Evolutionary conservation across 2,113 vertebrate genomes (phyloP).

Genomic region (Sphyrna mokarran): DNA sequence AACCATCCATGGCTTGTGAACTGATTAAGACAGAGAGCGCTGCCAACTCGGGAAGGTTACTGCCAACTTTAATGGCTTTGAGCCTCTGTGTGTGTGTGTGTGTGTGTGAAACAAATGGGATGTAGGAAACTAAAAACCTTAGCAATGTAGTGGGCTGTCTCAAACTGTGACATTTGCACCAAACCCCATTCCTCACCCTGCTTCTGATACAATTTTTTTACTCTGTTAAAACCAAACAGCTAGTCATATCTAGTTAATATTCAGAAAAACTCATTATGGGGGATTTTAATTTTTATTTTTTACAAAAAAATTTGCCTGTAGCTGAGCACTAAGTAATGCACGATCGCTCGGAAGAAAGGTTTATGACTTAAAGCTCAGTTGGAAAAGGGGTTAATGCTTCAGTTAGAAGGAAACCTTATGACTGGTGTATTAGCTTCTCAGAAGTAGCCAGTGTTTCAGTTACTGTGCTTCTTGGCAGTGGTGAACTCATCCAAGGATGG

Average conservation of each 20-base stretch:
- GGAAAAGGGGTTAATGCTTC: slow-evolving; percentile 1
- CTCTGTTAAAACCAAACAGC: not conserved
- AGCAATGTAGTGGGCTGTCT: not conserved
- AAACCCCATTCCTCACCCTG: not conserved
- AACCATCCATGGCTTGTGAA: slow-evolving; percentile 36
- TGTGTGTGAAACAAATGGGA: slow-evolving; percentile 21
- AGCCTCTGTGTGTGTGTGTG: not conserved
- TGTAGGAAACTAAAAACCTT: not conserved
- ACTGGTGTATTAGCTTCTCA: not conserved
- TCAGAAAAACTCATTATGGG: not conserved
- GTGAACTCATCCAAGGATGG: not conserved
- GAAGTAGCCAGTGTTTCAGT: not conserved
- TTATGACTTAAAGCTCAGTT: not conserved
- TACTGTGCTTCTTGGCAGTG: not conserved
- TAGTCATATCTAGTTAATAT: not conserved
- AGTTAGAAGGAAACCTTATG: slow-evolving; percentile 15
- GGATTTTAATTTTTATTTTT: not conserved
- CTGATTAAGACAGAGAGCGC: slow-evolving; percentile 4
- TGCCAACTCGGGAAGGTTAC: not conserved
- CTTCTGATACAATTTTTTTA: not conserved
- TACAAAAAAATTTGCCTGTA: not conserved
- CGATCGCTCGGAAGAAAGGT: not conserved
- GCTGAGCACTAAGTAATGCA: not conserved
- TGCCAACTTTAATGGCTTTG: slow-evolving; percentile 20
- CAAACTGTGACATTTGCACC: not conserved